These are phyloP conservation scores for Drosophila sp. DNA, from an alignment of 1,140 invertebrate species.

Conservation along the genomic window DNA sequence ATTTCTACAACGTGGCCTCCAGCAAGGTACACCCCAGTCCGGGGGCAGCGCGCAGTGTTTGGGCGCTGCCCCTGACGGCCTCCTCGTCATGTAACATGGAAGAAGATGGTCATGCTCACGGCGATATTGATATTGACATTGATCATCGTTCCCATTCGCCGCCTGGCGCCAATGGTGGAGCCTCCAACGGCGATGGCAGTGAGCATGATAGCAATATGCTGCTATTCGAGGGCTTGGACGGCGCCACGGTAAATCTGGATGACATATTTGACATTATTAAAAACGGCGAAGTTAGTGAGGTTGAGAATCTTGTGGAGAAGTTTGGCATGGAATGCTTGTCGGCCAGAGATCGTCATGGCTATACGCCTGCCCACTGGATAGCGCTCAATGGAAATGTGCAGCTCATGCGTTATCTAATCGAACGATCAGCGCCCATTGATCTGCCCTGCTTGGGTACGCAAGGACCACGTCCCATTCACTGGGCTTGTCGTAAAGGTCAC, in stretches of 20 bases:
- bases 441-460: slow-evolving; percentile 94
- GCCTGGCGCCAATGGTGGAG: slow-evolving; percentile 33
- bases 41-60: slow-evolving; percentile 93
- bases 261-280: slow-evolving; percentile 84
- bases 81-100: slow-evolving; percentile 88
- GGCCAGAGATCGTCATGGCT: slow-evolving; percentile 94
- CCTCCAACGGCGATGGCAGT: slow-evolving; percentile 24
- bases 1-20: slow-evolving; percentile 84
- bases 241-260: slow-evolving; percentile 84
- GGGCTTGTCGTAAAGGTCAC: slow-evolving; percentile 94
- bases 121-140: slow-evolving; percentile 78
- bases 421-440: slow-evolving; percentile 92
- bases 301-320: slow-evolving; percentile 91
- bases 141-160: slow-evolving; percentile 84
- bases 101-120: slow-evolving; percentile 85
- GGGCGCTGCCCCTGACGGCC: slow-evolving; percentile 89
- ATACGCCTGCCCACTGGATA: slow-evolving; percentile 96
- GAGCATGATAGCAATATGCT: slow-evolving; percentile 82
- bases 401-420: slow-evolving; percentile 93
- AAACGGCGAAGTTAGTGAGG: slow-evolving; percentile 89
- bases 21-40: slow-evolving; percentile 90
- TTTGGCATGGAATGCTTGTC: slow-evolving; percentile 89
- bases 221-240: slow-evolving; percentile 81
- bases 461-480: slow-evolving; percentile 95
- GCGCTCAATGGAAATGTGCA: slow-evolving; percentile 94